Evolutionary conservation across 1,140 invertebrate genomes (phyloP), one percentile per base, ranked within the genome.

Genomic region (Zophobas atratus): DNA sequence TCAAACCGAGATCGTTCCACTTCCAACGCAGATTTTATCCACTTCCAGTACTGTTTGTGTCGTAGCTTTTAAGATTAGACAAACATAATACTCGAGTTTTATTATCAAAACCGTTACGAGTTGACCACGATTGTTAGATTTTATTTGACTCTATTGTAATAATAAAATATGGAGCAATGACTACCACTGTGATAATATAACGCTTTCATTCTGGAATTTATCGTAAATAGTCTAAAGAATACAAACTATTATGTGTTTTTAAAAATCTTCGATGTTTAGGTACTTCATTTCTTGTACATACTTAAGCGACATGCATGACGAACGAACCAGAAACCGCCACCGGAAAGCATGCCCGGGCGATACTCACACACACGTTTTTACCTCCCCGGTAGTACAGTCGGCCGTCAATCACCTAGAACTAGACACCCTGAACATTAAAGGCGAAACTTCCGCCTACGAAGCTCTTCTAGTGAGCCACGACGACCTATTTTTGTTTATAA

Each of bases 101-200:
- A 67, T 67, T 67, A 67, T 67, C 60, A 67, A 67, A 67, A 67
- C 6, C n/a, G 20, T 53, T 55, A 38, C 35, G 51, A 55, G 71
- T 38, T 55, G 71, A 48, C 71, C 33, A 73, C 71, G 71, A 73
- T 73, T 60, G 72, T 75, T 20, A 41, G 3, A 46, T 67, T 67
- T 67, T 67, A 67, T 67, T 67, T 67, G 60, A 67, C 60, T 67
- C 60, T 67, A 67, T 67, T 67, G 60, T 67, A 67, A 67, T 79
- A 84, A 83, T 82, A 82, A 67, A 84, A 84, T 85, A 84, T 86
- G 85, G 84, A 86, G 85, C 85, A 86, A 86, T 86, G 85, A 86
- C 84, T 86, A 86, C 85, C 84, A 85, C 85, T 86, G 85, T 86
- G 85, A 86, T 86, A 86, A 84, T 76, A 85, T 85, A 85, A 86